Evolutionary conservation across 2,888 invertebrate genomes (phyloP), one percentile per base, ranked within the genome.

Genomic region (Stenodera caucasica): DNA sequence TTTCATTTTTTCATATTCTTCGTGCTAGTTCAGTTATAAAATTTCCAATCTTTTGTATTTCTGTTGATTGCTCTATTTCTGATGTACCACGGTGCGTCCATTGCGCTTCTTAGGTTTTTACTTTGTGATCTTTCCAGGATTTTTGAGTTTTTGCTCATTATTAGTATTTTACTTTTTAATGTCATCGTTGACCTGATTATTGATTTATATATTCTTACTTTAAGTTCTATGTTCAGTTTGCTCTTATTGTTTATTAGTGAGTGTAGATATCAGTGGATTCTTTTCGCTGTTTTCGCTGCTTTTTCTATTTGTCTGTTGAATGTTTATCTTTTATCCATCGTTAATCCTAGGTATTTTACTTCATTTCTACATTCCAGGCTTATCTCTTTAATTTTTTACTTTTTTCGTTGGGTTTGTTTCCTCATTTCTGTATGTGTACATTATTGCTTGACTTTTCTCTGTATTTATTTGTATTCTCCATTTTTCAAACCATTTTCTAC

Each of bases 271-370:
- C 12, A n/a, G 4, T 9, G 23, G 23, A 49, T 49, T 40, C 49
- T 18, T 32, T 32, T 30, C 11, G 30, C 8, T 14, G 26, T 53
- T 26, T 32, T 4, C 6, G 7, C 29, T 6, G 26, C 18, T 21
- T 55, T 30, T 18, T 49, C 4, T 15, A 23, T 23, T 11, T 55
- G 55, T 49, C 49, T 3, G 11, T 45, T 55, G 29, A 55, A 55
- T 26, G 21, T 55, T 26, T 49, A 18, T 37, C 49, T 55, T 21
- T 21, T 49, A 45, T 55, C 55, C 23, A 55, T 8, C 12, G 26
- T 49, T 9, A 49, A 23, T 18, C 54, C 49, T 18, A 55, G 18
- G 29, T 55, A 55, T 49, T 55, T 55, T 33, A 53, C 53, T 15
- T 14, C 14, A 14, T 37, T 33, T 32, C 15, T 33, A 21, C 50